A percentile compares a stretch with the other conserved stretches of the same genome.
phyloP scores from a whole-genome alignment of 2,797 vertebrate species.

The Paramormyrops hopkinsi region DNA sequence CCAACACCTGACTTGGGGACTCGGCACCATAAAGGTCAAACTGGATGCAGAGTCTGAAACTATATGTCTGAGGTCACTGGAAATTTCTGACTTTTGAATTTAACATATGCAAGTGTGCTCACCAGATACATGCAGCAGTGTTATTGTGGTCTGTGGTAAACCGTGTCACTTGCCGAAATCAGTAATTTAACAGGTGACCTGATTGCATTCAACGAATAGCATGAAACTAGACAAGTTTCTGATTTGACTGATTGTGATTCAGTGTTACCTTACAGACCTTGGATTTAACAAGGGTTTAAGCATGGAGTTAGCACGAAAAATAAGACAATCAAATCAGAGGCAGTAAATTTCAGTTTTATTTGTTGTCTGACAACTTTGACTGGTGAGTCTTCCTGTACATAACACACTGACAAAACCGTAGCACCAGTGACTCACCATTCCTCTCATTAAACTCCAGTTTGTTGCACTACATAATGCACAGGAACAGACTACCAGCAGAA shows the following conservation, averaged over 20 bases:
- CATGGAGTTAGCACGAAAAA: background rate
- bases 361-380: conserved; percentile 36
- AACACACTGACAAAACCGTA: background rate
- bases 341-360: conserved; percentile 53
- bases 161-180: background rate
- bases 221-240: background rate
- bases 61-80: background rate
- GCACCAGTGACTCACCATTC: background rate
- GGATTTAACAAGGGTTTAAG: background rate
- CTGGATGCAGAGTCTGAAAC: background rate
- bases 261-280: background rate
- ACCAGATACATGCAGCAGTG: background rate
- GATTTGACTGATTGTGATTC: background rate
- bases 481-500: background rate
- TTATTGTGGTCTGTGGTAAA: background rate
- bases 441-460: background rate
- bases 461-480: background rate
- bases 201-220: background rate
- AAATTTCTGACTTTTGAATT: conserved; percentile 11
- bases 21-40: background rate
- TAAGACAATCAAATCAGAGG: conserved; percentile 37
- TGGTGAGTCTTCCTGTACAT: conserved; percentile 32
- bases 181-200: background rate
- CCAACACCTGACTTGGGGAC: background rate
- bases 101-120: background rate